Base-by-base conservation (phyloP, 1,140 invertebrate species). In the Philopotamus ludificatus region DNA sequence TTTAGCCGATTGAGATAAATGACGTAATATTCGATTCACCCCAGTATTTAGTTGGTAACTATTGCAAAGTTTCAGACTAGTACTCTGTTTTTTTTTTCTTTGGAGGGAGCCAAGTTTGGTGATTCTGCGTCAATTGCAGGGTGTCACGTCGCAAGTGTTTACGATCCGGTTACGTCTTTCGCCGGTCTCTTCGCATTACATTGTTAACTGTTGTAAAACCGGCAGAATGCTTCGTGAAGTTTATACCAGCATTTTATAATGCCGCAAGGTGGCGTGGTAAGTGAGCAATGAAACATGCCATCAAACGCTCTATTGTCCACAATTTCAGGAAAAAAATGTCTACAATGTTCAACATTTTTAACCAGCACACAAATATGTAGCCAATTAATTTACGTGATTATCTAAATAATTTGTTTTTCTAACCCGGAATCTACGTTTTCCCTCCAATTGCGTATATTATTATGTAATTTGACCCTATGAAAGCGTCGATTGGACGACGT, bases 391-490 rank as follows among this genome's bases (percentile, higher is more conserved):
- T n/a, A n/a, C n/a, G n/a, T n/a, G n/a, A n/a, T n/a, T n/a, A n/a
- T n/a, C n/a, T n/a, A n/a, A n/a, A n/a, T n/a, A n/a, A n/a, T n/a
- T n/a, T n/a, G n/a, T n/a, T n/a, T n/a, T n/a, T n/a, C n/a, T n/a
- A n/a, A n/a, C n/a, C n/a, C n/a, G n/a, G n/a, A n/a, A n/a, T n/a
- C n/a, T n/a, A n/a, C n/a, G n/a, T n/a, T n/a, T n/a, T n/a, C n/a
- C n/a, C n/a, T n/a, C 22, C 47, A 2, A 4, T 49, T 2, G 47
- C 47, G n/a, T n/a, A n/a, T n/a, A n/a, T n/a, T n/a, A n/a, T n/a
- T n/a, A n/a, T n/a, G n/a, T 49, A 49, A 49, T 49, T 49, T 49
- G 20, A 15, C 47, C 47, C 47, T 34, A 12, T 34, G 28, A n/a
- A n/a, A 34, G 28, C 28, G 28, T 21, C 3, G 20, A 15, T 18